Evolutionary conservation across 2,797 vertebrate genomes (phyloP).

Genomic region (Macroramphosus scolopax): DNA sequence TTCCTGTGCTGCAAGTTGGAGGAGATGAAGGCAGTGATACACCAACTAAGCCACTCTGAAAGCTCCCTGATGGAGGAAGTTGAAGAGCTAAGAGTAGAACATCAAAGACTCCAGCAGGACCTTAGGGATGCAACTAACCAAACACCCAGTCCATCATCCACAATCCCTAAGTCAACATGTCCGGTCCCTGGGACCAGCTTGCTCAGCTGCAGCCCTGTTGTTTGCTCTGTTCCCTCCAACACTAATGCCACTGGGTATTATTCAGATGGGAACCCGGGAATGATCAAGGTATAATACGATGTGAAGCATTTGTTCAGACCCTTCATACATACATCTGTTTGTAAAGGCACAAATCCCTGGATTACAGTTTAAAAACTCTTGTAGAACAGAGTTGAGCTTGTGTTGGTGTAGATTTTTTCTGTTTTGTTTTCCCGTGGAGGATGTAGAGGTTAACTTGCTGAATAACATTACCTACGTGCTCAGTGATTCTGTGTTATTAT

Average conservation of each 20-base stretch:
- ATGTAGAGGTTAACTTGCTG: not conserved
- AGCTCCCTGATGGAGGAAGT: constrained; percentile 67
- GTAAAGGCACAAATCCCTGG: not conserved
- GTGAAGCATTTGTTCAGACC: not conserved
- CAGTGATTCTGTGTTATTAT: not conserved
- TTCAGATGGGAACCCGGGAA: constrained; percentile 14
- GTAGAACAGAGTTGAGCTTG: not conserved
- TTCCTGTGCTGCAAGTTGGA: constrained; percentile 74
- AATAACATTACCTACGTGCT: not conserved
- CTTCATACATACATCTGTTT: not conserved
- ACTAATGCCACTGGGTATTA: constrained; percentile 3
- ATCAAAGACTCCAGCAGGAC: constrained; percentile 61
- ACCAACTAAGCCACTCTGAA: constrained; percentile 72
- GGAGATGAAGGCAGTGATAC: constrained; percentile 68
- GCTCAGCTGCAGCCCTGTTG: constrained; percentile 1
- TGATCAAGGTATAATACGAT: constrained; percentile 38
- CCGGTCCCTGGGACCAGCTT: constrained; percentile 1
- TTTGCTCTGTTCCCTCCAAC: constrained; percentile 11
- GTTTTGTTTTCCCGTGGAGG: no score
- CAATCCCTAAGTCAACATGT: constrained; percentile 11
- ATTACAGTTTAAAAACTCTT: not conserved
- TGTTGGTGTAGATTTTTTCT: no score
- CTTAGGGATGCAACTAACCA: constrained; percentile 27
- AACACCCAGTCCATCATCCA: constrained; percentile 24
- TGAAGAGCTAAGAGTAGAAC: constrained; percentile 75